Percentiles rank a stretch among this genome's conserved stretches.
Evolutionary conservation across 2,888 invertebrate species (phyloP).

Genomic region (Pachymerium ferrugineum): DNA sequence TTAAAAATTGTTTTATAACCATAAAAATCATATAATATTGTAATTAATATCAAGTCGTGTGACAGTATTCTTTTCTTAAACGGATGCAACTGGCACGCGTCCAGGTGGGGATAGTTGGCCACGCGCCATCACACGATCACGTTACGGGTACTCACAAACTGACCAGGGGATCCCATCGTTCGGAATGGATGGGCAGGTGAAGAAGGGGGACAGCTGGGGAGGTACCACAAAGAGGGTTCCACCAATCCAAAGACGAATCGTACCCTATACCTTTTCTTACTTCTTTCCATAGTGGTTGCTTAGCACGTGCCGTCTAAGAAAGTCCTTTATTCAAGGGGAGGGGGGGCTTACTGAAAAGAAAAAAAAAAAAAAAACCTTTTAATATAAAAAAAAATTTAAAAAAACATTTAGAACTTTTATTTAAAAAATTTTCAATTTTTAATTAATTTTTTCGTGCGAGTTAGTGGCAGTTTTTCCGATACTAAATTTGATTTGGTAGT

Average conservation of each 20-base stretch:
- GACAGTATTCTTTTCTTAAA: background rate
- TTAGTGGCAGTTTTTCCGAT: background rate
- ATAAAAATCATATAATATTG: too few relatives aligned
- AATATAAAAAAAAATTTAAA: background rate
- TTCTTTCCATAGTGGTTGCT: too few relatives aligned
- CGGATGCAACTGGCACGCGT: background rate
- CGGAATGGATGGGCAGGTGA: constrained; percentile 10
- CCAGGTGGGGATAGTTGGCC: constrained; percentile 19
- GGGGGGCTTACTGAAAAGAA: too few relatives aligned
- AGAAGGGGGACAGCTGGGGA: constrained; percentile 2
- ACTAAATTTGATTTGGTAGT: background rate
- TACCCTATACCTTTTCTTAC: background rate
- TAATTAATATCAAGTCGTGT: too few relatives aligned
- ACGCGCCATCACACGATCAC: constrained; percentile 22
- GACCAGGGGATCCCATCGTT: constrained; percentile 22
- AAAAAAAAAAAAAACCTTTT: background rate
- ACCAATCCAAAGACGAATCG: constrained; percentile 7
- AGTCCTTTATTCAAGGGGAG: too few relatives aligned
- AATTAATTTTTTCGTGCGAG: too few relatives aligned
- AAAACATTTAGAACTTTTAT: background rate
- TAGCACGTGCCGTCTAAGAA: too few relatives aligned
- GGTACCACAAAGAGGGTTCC: background rate
- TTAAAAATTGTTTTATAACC: too few relatives aligned
- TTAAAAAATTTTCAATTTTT: too few relatives aligned
- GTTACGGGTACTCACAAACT: background rate